phyloP scores from a whole-genome alignment of 2,888 invertebrate genomes.

The Agrotis puta region DNA sequence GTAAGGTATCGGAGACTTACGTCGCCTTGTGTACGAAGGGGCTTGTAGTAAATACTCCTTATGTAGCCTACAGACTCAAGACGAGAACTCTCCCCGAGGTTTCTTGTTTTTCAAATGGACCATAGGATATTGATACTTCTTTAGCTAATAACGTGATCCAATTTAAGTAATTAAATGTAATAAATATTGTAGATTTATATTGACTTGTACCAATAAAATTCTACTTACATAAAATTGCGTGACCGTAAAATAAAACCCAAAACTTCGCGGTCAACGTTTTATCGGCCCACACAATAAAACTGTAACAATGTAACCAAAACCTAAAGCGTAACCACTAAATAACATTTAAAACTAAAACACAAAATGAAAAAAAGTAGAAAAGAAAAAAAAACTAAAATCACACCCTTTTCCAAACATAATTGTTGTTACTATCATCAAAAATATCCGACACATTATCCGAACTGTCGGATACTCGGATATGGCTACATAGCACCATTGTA shows the following conservation, averaged over 20 bases:
- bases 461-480: conserved; percentile 57
- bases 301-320: not conserved
- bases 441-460: conserved; percentile 55
- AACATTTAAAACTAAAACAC: not conserved
- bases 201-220: not conserved
- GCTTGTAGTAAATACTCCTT: not conserved
- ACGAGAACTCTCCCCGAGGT: too few relatives aligned
- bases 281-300: conserved; percentile 18
- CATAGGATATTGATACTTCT: too few relatives aligned
- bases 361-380: conserved; percentile 31
- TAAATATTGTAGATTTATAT: not conserved
- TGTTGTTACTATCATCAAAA: conserved; percentile 52
- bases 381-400: conserved; percentile 28
- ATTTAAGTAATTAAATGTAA: too few relatives aligned
- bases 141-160: too few relatives aligned
- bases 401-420: conserved; percentile 40
- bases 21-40: too few relatives aligned
- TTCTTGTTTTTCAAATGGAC: too few relatives aligned
- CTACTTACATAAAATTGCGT: not conserved
- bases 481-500: conserved; percentile 51
- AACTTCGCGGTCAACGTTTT: conserved; percentile 7
- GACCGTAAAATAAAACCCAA: not conserved
- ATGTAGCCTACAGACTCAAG: too few relatives aligned
- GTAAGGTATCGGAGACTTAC: too few relatives aligned
- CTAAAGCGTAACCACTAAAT: not conserved